Evolutionary conservation across 1,140 invertebrate genomes (phyloP).

Genomic region (Ostrea denselamellosa): DNA sequence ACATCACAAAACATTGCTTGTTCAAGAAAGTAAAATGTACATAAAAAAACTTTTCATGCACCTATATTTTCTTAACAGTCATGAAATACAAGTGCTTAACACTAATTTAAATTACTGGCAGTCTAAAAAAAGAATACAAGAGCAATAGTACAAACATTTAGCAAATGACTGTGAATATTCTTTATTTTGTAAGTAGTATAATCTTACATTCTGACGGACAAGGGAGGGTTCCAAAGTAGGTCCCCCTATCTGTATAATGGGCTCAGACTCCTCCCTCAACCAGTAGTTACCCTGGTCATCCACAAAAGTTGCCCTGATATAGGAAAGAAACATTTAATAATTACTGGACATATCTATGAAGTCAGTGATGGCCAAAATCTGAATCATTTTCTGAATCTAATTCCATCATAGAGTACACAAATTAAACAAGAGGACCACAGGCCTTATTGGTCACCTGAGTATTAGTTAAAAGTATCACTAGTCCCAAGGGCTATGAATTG

Average conservation of each 20-base stretch:
- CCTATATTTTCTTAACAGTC: background rate
- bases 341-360: background rate
- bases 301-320: constrained; percentile 67
- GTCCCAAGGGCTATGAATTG: too few relatives aligned
- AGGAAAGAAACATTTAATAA: background rate
- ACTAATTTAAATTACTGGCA: background rate
- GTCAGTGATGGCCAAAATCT: too few relatives aligned
- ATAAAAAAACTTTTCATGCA: background rate
- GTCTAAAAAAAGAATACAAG: too few relatives aligned
- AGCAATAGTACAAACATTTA: too few relatives aligned
- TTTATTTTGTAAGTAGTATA: background rate
- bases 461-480: too few relatives aligned
- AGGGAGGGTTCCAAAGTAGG: constrained; percentile 46
- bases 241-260: constrained; percentile 57
- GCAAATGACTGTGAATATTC: too few relatives aligned
- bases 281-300: constrained; percentile 63
- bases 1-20: background rate
- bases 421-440: too few relatives aligned
- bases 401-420: too few relatives aligned
- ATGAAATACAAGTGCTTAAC: background rate
- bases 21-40: background rate
- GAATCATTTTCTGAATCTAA: too few relatives aligned
- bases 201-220: constrained; percentile 37
- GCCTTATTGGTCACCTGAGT: too few relatives aligned
- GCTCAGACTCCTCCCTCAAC: constrained; percentile 64